phyloP scores from a whole-genome alignment of 2,888 invertebrate genomes.

The Meliscaeva auricollis region DNA sequence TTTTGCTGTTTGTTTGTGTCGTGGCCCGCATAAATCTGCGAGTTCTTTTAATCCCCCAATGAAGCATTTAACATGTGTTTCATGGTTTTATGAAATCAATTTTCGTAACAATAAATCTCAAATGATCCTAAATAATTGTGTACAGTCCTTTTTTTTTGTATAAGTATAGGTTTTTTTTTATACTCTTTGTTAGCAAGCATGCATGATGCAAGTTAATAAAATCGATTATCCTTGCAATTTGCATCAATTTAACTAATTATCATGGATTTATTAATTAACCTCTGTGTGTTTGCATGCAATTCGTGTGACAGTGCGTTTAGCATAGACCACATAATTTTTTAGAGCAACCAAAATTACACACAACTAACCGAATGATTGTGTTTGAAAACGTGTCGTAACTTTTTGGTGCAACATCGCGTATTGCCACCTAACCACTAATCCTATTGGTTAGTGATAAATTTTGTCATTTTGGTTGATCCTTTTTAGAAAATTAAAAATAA shows the following conservation, averaged over 20 bases:
- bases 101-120: slow-evolving; percentile 44
- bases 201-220: slow-evolving; percentile 43
- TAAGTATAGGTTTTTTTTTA: not conserved
- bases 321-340: slow-evolving; percentile 54
- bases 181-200: not conserved
- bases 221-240: slow-evolving; percentile 61
- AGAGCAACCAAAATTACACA: slow-evolving; percentile 51
- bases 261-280: slow-evolving; percentile 70
- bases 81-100: slow-evolving; percentile 51
- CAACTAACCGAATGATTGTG: slow-evolving; percentile 47
- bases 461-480: slow-evolving; percentile 52
- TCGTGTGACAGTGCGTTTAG: slow-evolving; percentile 47
- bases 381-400: slow-evolving; percentile 60
- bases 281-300: slow-evolving; percentile 9
- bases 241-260: slow-evolving; percentile 60
- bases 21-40: slow-evolving; percentile 20
- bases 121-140: slow-evolving; percentile 30
- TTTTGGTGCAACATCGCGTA: slow-evolving; percentile 48
- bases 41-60: slow-evolving; percentile 1
- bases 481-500: not conserved
- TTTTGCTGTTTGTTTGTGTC: slow-evolving; percentile 3
- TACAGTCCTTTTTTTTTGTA: slow-evolving; percentile 14
- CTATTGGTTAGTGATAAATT: slow-evolving; percentile 49
- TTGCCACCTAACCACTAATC: slow-evolving; percentile 64
- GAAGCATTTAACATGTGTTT: slow-evolving; percentile 46